Base-by-base conservation (phyloP, 1,140 invertebrate species). In the Ctenoplectra terminalis region DNA sequence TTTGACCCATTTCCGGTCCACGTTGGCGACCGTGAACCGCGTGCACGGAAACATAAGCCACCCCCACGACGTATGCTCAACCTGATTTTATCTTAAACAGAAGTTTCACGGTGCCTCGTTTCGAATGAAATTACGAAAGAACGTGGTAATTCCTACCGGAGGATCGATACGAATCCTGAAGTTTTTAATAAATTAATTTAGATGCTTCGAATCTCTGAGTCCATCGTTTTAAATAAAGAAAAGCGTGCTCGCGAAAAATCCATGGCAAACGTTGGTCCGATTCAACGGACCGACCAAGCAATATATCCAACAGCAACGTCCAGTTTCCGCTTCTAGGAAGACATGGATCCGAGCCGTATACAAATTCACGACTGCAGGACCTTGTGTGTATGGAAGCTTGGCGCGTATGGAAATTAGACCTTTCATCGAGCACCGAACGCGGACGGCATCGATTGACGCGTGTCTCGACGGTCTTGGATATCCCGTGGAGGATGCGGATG, bases 391-490 rank as follows among this genome's bases (percentile, higher is more conserved):
- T 20, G 64, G n/a, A 11, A 29, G 15, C 69, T 43, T 26, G 29
- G 8, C 56, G 74, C 81, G 56, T 84, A 87, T 87, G 86, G 86
- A 87, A 87, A 87, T 87, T 77, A 76, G 76, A 87, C 60, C 85
- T 87, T 87, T 87, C 85, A 84, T 87, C 81, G 85, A 86, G 69
- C 73, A 77, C 77, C 72, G 46, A 60, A 8, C 48, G 46, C 69
- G 75, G 67, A 50, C 64, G 31, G 72, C 72, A 87, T 87, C 85
- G 79, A 86, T 86, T 67, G 84, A 67, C 26, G 61, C 52, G 50
- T 31, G 50, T 52, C 60, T 63, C 37, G 50, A 66, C 64, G 63
- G 56, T 20, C 50, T 29, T 17, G 37, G n/a, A n/a, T 34, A 29
- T 54, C 63, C 52, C 26, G 40, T 31, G 9, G 29, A 58, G 60